Evolutionary conservation across 2,113 vertebrate genomes (phyloP).

Genomic region (Aspidoscelis tigris): DNA sequence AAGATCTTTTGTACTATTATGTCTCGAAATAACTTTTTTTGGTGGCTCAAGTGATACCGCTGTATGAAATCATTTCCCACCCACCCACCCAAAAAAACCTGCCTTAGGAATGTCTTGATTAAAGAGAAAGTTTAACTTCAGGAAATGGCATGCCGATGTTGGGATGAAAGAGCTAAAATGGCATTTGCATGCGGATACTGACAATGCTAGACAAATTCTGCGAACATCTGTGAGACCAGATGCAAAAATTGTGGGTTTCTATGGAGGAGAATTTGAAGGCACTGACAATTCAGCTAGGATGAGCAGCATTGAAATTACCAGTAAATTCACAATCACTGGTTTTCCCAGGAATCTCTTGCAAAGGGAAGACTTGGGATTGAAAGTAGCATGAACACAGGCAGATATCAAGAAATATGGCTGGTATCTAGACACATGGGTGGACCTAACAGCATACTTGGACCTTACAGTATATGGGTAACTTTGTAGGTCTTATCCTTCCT

Average conservation of each 20-base stretch:
- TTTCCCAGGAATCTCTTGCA: too few relatives aligned
- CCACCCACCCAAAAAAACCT: background rate
- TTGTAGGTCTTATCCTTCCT: too few relatives aligned
- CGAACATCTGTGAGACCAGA: too few relatives aligned
- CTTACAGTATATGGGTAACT: too few relatives aligned
- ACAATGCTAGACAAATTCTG: background rate
- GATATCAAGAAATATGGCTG: background rate
- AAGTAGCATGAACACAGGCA: background rate
- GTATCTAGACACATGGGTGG: too few relatives aligned
- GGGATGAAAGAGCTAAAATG: background rate
- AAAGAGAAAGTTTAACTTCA: background rate
- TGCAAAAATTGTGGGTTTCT: background rate
- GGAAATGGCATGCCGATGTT: background rate
- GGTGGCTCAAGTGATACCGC: too few relatives aligned
- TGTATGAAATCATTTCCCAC: too few relatives aligned
- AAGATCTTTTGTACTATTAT: too few relatives aligned
- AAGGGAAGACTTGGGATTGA: too few relatives aligned
- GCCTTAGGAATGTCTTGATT: background rate
- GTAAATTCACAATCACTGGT: too few relatives aligned
- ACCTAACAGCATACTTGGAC: too few relatives aligned
- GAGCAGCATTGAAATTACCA: background rate
- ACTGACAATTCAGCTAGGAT: background rate
- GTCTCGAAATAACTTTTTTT: too few relatives aligned
- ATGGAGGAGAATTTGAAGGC: background rate
- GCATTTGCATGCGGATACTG: background rate